Evolutionary conservation across 2,888 invertebrate species (phyloP), one percentile per base, ranked within the genome.

Genomic region (Coleophora flavipennella): DNA sequence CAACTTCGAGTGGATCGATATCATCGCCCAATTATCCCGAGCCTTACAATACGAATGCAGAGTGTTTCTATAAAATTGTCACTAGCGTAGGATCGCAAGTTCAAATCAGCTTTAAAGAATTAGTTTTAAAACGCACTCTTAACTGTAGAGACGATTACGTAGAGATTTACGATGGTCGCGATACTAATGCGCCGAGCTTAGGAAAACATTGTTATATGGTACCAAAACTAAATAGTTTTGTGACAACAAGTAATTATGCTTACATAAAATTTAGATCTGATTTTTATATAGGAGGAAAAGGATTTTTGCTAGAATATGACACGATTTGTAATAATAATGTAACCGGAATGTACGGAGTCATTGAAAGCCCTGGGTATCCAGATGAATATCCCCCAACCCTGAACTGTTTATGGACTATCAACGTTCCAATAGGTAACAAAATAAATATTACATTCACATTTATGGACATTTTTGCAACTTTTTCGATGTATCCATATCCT

Each of bases 321-420:
- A 89, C 92, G 55, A 72, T 92, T 86, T 94, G 94, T 62, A 83
- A 88, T 45, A 89, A 83, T 40, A 87, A 80, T 38, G 33, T 92
- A 26, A 87, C 67, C 13, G 92, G 92, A 3, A 88, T 86, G 56
- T 77, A 86, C 49, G 95, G 95, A 10, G 88, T 91, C 8, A 92
- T 97, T 42, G 96, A 96, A 70, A 95, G 94, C 56, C 92, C 94
- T 0, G 93, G 93, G 61, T 96, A 90, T 66, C 96, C 95, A 1
- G 64, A 88, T 49, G 62, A 76, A 10, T 91, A 92, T 67, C 88
- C 90, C 1, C 67, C 81, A 33, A 70, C 79, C 35, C 62, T 87
- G 14, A 88, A 93, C 62, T 97, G 97, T 64, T 78, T 87, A 3
- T 97, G 94, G 94, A 88, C 71, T 9, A 89, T 94, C 28, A 86